These are phyloP conservation scores for Caenorhabditis macrosperma DNA, from an alignment of 2,888 invertebrate genomes.

Conservation along the genomic window DNA sequence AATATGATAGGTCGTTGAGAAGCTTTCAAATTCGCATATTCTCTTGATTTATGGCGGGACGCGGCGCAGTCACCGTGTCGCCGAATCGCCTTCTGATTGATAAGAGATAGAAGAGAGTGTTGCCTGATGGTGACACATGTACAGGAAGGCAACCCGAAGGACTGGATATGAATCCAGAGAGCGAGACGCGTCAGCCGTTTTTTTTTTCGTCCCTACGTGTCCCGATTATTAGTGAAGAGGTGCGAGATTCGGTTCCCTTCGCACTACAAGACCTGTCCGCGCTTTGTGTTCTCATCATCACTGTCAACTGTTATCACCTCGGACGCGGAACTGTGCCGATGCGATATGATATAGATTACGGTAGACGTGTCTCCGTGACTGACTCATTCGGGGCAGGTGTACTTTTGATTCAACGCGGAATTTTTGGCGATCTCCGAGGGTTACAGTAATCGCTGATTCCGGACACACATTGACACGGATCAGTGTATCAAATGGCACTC, in stretches of 20 bases:
- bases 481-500: too few species aligned
- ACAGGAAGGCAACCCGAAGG: neutral
- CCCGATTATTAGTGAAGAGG: conserved; percentile 10
- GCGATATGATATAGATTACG: neutral
- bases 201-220: conserved; percentile 13
- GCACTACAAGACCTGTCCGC: neutral
- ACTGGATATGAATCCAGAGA: conserved; percentile 35
- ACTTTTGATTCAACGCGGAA: conserved; percentile 9
- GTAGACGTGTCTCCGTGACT: neutral
- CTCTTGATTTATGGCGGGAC: conserved; percentile 33
- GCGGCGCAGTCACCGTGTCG: conserved; percentile 52
- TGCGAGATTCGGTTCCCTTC: conserved; percentile 26
- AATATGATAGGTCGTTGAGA: conserved; percentile 30
- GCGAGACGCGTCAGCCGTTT: conserved; percentile 21
- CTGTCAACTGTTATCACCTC: neutral
- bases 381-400: conserved; percentile 23
- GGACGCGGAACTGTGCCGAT: conserved; percentile 25
- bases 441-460: too few species aligned
- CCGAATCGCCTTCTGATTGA: neutral
- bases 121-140: too few species aligned
- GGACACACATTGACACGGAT: too few species aligned
- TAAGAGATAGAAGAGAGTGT: neutral
- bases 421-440: too few species aligned
- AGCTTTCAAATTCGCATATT: conserved; percentile 52
- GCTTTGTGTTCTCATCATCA: conserved; percentile 41